Conservation (phyloP, 2,113 vertebrate genomes). For the Mystacornis crossleyi region DNA sequence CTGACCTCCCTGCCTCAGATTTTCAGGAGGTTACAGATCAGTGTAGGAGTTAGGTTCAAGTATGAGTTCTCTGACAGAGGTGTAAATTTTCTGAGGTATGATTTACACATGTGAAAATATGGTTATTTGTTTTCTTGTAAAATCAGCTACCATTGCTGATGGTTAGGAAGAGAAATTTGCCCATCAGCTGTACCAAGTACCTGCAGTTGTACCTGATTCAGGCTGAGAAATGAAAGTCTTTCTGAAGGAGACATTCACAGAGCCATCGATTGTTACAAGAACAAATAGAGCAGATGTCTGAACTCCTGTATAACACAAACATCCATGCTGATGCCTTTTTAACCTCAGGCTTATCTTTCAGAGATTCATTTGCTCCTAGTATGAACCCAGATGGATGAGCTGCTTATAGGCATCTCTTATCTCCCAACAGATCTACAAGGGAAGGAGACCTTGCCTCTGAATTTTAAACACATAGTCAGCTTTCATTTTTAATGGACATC, state of each 20-base stretch:
- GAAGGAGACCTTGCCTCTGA: not conserved
- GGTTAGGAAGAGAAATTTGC: not conserved
- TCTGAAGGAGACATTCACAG: not conserved
- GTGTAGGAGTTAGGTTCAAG: not conserved
- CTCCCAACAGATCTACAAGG: not conserved
- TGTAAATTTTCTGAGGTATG: not conserved
- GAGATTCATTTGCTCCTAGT: not conserved
- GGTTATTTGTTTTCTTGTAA: not conserved
- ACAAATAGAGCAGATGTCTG: not conserved
- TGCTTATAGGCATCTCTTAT: not conserved
- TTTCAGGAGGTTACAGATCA: not conserved
- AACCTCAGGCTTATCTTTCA: conserved; percentile 16
- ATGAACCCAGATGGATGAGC: not conserved
- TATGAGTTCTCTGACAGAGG: not conserved
- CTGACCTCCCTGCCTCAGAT: not conserved
- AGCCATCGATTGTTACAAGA: not conserved
- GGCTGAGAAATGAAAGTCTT: not conserved
- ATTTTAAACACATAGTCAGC: not conserved
- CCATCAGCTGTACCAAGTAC: not conserved
- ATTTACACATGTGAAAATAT: not conserved
- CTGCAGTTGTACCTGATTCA: not conserved
- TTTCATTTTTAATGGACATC: not conserved
- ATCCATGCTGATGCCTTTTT: not conserved
- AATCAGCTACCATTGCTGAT: not conserved
- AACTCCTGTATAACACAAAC: not conserved